Conservation (phyloP, 2,797 vertebrate genomes). For the Bovichtus variegatus region DNA sequence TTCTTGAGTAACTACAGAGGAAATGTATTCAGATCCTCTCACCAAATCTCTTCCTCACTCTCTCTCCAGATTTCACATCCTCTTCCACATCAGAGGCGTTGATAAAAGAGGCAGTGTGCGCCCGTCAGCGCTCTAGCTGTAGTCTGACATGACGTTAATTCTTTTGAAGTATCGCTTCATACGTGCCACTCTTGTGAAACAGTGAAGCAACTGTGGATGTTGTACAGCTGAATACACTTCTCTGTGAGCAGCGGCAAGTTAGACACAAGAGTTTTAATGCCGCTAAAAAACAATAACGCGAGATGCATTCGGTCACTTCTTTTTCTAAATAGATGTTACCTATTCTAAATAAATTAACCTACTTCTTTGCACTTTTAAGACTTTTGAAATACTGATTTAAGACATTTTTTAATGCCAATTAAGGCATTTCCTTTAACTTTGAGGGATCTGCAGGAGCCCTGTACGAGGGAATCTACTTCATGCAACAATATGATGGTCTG, state of each 20-base stretch:
- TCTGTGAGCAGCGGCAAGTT: not conserved
- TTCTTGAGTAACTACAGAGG: slow-evolving; percentile 74
- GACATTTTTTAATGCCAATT: too few relatives aligned
- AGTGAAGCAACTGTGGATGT: slow-evolving; percentile 44
- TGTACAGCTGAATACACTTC: slow-evolving; percentile 61
- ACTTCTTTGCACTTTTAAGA: too few relatives aligned
- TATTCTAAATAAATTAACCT: too few relatives aligned
- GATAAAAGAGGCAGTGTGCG: slow-evolving; percentile 81
- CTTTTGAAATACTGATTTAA: too few relatives aligned
- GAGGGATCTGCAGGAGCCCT: too few relatives aligned
- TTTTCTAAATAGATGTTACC: too few relatives aligned
- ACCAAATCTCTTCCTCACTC: slow-evolving; percentile 79
- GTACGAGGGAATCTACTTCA: slow-evolving; percentile 55
- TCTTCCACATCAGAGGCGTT: slow-evolving; percentile 76
- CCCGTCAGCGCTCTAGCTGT: slow-evolving; percentile 45
- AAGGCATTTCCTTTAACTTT: too few relatives aligned
- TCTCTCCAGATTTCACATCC: slow-evolving; percentile 85
- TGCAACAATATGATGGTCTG: slow-evolving; percentile 36
- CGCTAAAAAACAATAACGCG: too few relatives aligned
- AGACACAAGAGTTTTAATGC: too few relatives aligned
- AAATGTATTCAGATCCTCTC: slow-evolving; percentile 76
- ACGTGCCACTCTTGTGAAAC: slow-evolving; percentile 64
- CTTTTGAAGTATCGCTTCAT: slow-evolving; percentile 74
- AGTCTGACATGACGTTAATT: slow-evolving; percentile 76
- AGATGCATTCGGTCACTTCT: too few relatives aligned